Conservation (phyloP, 2,113 vertebrate genomes). For the Pterocles burchelli region DNA sequence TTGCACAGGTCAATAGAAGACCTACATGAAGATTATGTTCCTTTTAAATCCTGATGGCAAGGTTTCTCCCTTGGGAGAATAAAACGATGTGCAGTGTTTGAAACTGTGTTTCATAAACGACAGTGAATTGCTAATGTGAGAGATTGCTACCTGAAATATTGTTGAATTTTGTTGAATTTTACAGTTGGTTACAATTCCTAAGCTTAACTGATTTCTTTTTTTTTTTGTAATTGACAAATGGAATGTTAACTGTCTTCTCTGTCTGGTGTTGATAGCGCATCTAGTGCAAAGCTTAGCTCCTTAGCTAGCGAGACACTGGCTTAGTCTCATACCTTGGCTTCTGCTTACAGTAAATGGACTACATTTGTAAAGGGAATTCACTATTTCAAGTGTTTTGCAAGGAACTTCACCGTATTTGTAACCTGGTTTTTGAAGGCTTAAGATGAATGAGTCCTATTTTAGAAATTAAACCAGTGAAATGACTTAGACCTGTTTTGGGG, state of each 20-base stretch:
- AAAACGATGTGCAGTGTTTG: conserved; percentile 2
- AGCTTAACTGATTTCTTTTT: background rate
- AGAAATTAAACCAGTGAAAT: conserved; percentile 73
- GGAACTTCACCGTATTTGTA: conserved; percentile 71
- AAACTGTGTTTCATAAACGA: conserved; percentile 46
- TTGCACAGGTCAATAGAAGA: background rate
- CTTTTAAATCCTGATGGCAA: conserved; percentile 6
- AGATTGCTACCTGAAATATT: conserved; percentile 30
- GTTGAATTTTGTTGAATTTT: background rate
- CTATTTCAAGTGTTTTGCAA: conserved; percentile 75
- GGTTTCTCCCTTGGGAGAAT: conserved; percentile 15
- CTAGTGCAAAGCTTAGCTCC: conserved; percentile 56
- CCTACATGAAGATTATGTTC: background rate
- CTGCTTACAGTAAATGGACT: conserved; percentile 79
- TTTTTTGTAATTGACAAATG: background rate
- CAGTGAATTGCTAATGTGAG: conserved; percentile 47
- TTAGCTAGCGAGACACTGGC: conserved; percentile 17
- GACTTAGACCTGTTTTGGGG: conserved; percentile 68
- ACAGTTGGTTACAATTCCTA: background rate
- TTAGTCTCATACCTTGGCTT: conserved; percentile 68
- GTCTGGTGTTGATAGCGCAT: background rate
- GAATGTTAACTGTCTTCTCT: conserved; percentile 7
- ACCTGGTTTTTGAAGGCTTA: conserved; percentile 71
- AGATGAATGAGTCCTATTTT: conserved; percentile 72
- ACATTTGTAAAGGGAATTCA: conserved; percentile 72